These are phyloP conservation scores for Heliconius hermathena DNA, from an alignment of 1,140 invertebrate species.

Conservation along the genomic window DNA sequence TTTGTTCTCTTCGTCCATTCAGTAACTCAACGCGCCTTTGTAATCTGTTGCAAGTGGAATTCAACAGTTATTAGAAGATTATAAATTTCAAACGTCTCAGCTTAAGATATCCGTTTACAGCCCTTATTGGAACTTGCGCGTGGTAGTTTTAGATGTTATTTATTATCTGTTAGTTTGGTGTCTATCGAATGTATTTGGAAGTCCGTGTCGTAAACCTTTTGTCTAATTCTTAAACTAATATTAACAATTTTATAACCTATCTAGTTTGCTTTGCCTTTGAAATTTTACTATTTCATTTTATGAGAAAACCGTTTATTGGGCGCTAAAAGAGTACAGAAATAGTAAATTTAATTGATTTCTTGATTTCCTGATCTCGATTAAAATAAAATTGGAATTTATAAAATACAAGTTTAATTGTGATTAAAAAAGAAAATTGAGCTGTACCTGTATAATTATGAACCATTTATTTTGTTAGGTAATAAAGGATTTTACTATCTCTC, in stretches of 20 bases:
- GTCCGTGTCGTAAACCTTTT: conserved; percentile 41
- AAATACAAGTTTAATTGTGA: background rate
- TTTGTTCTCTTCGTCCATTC: conserved; percentile 75
- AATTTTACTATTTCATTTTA: background rate
- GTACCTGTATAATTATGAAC: background rate
- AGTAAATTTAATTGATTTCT: background rate
- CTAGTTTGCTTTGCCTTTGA: conserved; percentile 1
- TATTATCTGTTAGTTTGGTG: conserved; percentile 40
- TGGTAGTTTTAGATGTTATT: conserved; percentile 48
- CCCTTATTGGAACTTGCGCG: conserved; percentile 45
- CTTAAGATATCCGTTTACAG: conserved; percentile 46
- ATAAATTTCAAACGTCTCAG: conserved; percentile 52
- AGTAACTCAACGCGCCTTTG: conserved; percentile 69
- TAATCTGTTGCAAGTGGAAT: conserved; percentile 62
- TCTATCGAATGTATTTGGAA: conserved; percentile 49
- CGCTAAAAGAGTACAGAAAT: background rate
- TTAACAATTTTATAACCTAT: conserved; percentile 36
- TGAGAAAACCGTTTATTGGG: background rate
- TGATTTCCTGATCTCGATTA: background rate
- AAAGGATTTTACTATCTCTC: background rate
- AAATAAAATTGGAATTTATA: background rate
- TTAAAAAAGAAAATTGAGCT: background rate
- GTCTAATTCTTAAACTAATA: conserved; percentile 43
- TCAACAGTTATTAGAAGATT: conserved; percentile 51
- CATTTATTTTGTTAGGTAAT: background rate